Base-by-base conservation (phyloP, 2,888 invertebrate genomes). In the Nomada flava region DNA sequence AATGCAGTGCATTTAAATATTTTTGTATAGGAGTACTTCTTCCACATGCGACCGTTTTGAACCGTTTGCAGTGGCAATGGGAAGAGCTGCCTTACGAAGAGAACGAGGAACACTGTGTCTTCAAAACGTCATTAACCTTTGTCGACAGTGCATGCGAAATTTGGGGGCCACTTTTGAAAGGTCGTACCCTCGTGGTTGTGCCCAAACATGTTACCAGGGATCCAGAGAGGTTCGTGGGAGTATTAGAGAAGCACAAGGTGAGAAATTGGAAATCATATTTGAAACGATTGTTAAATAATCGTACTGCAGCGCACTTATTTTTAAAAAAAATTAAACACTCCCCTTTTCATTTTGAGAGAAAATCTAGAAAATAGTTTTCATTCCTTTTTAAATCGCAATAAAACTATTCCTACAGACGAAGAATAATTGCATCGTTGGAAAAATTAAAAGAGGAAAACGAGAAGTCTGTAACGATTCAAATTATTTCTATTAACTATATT, bases 121-220 rank as follows among this genome's bases (percentile, higher is more conserved):
- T 98, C 94, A 98, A 98, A 94, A 98, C 98, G 0, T 97, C 98
- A 0, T 94, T 98, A 23, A 98, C 98, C 0, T 98, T 98, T 92
- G 98, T 98, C 4, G 98, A 98, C 92, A 97, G 98, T 0, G 96
- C 98, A 11, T 95, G 97, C 1, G 98, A 98, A 94, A 96, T 98
- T 74, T 98, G 98, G 97, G 97, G 97, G 0, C 97, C 98, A 0
- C 92, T 98, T 62, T 94, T 98, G 20, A 96, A 96, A 88, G 94
- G 94, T 0, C 93, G 95, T 79, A 95, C 97, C 0, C 92, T 98
- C 71, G 92, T 98, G 23, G 96, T 98, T 5, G 95, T 98, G 11
- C 95, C 97, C 0, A 96, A 96, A 90, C 95, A 95, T 18, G 94
- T 96, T 0, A 98, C 97, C 0, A 96, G 96, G 90, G 96, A 98